A percentile compares a stretch with the other conserved stretches of the same genome.
phyloP scores from a whole-genome alignment of 2,888 invertebrate species.

The Diaprepes abbreviatus region DNA sequence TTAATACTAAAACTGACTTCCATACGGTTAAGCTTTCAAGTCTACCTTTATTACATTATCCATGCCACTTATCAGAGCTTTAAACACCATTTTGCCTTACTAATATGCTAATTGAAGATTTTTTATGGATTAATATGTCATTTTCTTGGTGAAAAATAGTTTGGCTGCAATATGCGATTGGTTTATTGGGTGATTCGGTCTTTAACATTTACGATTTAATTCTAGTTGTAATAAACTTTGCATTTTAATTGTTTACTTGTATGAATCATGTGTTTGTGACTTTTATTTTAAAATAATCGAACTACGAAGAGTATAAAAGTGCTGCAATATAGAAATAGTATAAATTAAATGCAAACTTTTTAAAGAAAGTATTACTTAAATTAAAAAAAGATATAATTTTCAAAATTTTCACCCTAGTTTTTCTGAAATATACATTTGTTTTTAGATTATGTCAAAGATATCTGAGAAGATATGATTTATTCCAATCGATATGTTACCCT shows the following conservation, averaged over 20 bases:
- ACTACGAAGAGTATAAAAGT: too few relatives aligned
- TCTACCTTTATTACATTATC: slow-evolving; percentile 55
- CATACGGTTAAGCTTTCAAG: slow-evolving; percentile 53
- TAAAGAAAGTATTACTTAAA: too few relatives aligned
- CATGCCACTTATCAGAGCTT: slow-evolving; percentile 52
- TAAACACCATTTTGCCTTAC: slow-evolving; percentile 32
- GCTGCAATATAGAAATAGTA: too few relatives aligned
- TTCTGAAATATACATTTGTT: too few relatives aligned
- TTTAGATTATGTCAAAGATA: too few relatives aligned
- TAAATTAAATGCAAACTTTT: too few relatives aligned
- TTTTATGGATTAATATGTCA: slow-evolving; percentile 30
- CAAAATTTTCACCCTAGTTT: too few relatives aligned
- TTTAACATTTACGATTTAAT: neutral
- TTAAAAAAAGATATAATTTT: too few relatives aligned
- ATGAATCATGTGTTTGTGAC: too few relatives aligned
- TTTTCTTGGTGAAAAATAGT: slow-evolving; percentile 27
- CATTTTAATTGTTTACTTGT: neutral
- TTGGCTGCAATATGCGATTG: neutral
- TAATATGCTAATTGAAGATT: slow-evolving; percentile 38
- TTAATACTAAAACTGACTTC: slow-evolving; percentile 55
- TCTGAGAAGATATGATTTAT: too few relatives aligned
- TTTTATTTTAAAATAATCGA: too few relatives aligned
- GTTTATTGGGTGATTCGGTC: neutral
- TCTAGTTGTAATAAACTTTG: neutral
- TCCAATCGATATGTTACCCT: too few relatives aligned